These are phyloP conservation scores for Steinernema feltiae DNA, from an alignment of 1,140 invertebrate species.

Conservation along the genomic window DNA sequence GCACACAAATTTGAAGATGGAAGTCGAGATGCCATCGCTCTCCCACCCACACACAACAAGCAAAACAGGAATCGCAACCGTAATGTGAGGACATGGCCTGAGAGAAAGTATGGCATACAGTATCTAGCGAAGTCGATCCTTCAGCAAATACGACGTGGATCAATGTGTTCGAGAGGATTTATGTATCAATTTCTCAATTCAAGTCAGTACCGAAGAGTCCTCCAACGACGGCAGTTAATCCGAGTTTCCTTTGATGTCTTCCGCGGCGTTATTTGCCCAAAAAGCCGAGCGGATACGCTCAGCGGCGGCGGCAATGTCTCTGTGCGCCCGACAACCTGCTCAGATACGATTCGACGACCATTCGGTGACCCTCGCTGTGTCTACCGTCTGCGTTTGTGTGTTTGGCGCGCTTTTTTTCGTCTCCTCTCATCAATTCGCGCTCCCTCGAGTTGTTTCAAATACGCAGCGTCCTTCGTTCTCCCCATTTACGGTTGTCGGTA, in stretches of 20 bases:
- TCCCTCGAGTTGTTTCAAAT: background rate
- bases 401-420: constrained; percentile 11
- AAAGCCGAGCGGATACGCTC: background rate
- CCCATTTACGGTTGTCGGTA: background rate
- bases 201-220: background rate
- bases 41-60: no score
- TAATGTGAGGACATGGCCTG: no score
- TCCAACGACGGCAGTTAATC: background rate
- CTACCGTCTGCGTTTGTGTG: background rate
- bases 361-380: background rate
- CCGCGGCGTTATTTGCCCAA: background rate
- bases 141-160: background rate
- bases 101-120: no score
- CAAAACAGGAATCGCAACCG: no score
- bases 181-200: background rate
- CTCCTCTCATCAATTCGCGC: background rate
- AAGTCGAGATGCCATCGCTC: no score
- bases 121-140: no score
- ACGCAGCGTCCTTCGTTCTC: background rate
- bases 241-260: background rate
- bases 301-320: background rate
- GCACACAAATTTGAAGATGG: no score
- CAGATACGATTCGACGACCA: background rate
- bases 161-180: background rate
- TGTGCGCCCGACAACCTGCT: background rate